Evolutionary conservation across 2,888 invertebrate genomes (phyloP), one percentile per base, ranked within the genome.

Genomic region (Cheilosia impressa): DNA sequence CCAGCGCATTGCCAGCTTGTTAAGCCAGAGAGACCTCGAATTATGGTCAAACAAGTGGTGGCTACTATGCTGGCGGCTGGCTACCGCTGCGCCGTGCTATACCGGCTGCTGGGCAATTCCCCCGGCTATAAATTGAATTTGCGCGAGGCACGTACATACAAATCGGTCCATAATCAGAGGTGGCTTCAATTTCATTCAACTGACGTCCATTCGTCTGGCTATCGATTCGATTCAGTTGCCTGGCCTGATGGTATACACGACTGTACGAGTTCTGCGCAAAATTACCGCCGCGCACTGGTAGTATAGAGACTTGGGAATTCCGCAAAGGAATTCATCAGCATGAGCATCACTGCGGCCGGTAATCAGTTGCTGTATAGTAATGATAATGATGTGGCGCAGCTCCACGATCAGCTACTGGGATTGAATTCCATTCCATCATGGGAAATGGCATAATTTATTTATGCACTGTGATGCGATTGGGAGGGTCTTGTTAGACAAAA

Each of bases 61-160:
- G 76, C 81, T 71, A 75, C 78, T 71, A 80, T 17, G 43, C 77
- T 71, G 71, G 57, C 52, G 65, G 57, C 58, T 71, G 63, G 73
- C 78, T 77, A 83, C 83, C 68, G 75, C 71, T 47, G 41, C 58
- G 80, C 81, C 62, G 17, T 66, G 53, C 24, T 55, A 60, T 84
- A 84, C 76, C 77, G 81, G 43, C 41, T 55, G 45, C 22, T 43
- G 9, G 9, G 63, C n/a, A 19, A 22, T 47, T 60, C 45, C 71
- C 58, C 62, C 72, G 87, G 87, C 65, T 88, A 89, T 88, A 89
- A 89, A 89, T 89, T 89, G 88, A 92, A 92, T 92, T 92, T 90
- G 90, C 91, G 89, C 89, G 89, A 88, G 88, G 90, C 91, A 91
- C 91, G 91, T 91, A 91, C 91, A 88, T 91, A 89, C 89, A 91